These are phyloP conservation scores for Halcyon senegalensis DNA, from an alignment of 2,113 vertebrate genomes.

Conservation along the genomic window DNA sequence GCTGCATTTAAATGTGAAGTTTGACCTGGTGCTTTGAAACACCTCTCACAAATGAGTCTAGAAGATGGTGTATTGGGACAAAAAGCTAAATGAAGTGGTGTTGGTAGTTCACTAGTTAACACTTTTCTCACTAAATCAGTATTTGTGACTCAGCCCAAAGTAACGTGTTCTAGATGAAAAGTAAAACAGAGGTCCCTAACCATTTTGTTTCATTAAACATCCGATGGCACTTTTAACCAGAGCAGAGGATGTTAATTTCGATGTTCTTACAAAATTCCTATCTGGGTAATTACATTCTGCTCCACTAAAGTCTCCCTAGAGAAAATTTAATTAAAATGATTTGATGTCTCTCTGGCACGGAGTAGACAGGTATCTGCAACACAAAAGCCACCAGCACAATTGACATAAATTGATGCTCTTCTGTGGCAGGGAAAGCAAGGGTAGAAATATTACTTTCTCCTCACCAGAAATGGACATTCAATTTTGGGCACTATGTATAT, in stretches of 20 bases:
- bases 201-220: conserved; percentile 43
- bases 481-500: not conserved
- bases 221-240: not conserved
- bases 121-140: not conserved
- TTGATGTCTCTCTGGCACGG: conserved; percentile 8
- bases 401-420: not conserved
- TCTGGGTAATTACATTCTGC: conserved; percentile 42
- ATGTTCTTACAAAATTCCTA: conserved; percentile 41
- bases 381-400: conserved; percentile 13
- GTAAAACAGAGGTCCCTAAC: not conserved
- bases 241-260: not conserved
- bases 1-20: not conserved
- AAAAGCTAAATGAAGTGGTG: not conserved
- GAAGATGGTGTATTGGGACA: not conserved
- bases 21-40: not conserved
- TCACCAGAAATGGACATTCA: not conserved
- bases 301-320: conserved; percentile 5
- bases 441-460: not conserved
- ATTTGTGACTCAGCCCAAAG: not conserved
- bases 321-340: conserved; percentile 58
- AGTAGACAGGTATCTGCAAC: conserved; percentile 41
- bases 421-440: not conserved
- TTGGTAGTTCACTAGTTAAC: not conserved
- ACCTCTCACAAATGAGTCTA: not conserved
- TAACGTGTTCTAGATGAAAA: not conserved